Conservation (phyloP, 37 sponge, comb jelly and placozoan species). For the Haliclona indistincta region DNA sequence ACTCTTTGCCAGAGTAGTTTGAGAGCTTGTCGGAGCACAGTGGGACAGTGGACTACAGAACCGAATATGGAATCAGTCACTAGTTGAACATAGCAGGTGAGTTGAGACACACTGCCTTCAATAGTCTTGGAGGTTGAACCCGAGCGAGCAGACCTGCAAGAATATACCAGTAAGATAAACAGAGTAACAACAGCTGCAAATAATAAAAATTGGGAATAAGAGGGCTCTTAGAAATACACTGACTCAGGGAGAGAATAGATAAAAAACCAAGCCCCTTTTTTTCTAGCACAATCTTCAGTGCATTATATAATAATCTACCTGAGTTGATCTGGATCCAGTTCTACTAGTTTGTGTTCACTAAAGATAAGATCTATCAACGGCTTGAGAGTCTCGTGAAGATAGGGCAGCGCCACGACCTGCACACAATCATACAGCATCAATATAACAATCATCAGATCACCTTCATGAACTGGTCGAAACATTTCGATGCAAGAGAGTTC, state of each 20-base stretch:
- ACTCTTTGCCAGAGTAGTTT: constrained; percentile 73
- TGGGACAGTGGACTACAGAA: constrained; percentile 70
- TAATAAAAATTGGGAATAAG: too few species aligned
- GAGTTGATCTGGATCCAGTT: constrained; percentile 77
- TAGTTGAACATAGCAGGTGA: constrained; percentile 50
- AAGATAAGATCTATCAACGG: constrained; percentile 65
- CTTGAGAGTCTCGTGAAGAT: constrained; percentile 75
- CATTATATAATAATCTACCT: constrained; percentile 47
- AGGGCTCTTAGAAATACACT: too few species aligned
- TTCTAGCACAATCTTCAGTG: neutral
- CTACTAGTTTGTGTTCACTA: constrained; percentile 70
- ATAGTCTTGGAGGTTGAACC: constrained; percentile 31
- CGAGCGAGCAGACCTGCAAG: neutral
- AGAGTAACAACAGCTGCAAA: too few species aligned
- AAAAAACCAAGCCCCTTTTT: neutral
- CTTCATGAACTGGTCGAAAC: constrained; percentile 96
- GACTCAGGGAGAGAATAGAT: constrained; percentile 6
- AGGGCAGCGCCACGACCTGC: constrained; percentile 79
- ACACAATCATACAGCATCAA: constrained; percentile 5
- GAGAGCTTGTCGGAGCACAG: constrained; percentile 61
- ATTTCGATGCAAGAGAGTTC: constrained; percentile 90
- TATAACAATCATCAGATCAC: constrained; percentile 18
- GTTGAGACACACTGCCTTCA: constrained; percentile 34
- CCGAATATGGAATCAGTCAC: constrained; percentile 63
- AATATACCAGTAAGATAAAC: neutral